phyloP scores from a whole-genome alignment of 2,113 vertebrate species.

The Chiloscyllium plagiosum region DNA sequence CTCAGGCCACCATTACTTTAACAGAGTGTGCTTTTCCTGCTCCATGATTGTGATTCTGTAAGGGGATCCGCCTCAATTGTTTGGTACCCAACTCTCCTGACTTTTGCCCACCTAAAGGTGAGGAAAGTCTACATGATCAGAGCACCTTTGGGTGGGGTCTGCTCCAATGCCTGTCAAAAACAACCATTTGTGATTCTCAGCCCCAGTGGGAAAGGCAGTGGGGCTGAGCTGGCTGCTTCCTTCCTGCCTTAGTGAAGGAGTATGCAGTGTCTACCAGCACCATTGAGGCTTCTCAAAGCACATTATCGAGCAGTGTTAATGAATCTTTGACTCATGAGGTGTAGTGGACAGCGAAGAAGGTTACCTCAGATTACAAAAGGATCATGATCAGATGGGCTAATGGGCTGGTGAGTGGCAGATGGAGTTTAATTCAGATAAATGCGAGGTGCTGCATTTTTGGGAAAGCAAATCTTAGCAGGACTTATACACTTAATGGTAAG shows the following conservation, averaged over 20 bases:
- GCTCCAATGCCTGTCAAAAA: neutral
- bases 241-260: neutral
- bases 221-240: neutral
- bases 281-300: neutral
- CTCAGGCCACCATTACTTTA: neutral
- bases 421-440: no score
- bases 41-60: neutral
- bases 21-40: neutral
- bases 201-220: neutral
- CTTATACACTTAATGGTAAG: no score
- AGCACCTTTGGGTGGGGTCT: neutral
- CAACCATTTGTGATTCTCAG: neutral
- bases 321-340: no score
- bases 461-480: no score
- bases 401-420: no score
- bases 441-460: no score
- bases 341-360: no score
- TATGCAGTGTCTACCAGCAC: neutral
- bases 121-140: neutral
- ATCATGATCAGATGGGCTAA: no score
- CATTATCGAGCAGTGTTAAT: neutral
- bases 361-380: no score
- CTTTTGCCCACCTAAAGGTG: neutral
- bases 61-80: neutral
- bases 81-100: no score